Base-by-base conservation (phyloP, 2,797 vertebrate species). In the Rallus crepitans region DNA sequence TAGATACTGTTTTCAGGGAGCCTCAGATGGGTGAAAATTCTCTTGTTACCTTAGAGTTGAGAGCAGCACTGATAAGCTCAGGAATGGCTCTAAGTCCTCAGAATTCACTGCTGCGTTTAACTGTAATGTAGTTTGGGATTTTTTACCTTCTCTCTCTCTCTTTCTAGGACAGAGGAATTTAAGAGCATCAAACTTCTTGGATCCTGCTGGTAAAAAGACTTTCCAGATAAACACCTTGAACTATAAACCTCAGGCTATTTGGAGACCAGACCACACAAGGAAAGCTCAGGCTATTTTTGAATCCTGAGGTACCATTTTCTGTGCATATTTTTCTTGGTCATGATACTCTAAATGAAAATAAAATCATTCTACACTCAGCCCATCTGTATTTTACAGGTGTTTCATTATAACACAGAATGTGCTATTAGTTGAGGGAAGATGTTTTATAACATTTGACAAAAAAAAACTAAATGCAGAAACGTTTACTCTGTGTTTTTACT, bases 161-260 rank as follows among this genome's bases (percentile, higher is more conserved):
- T 70, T 45, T 55, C 59, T 79, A 61, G 63, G 48, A 82, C 28
- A 77, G 42, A 64, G 23, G 83, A 80, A 73, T 87, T 90, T 57
- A 89, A 91, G 27, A 84, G 31, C 48, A 96, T 93, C 75, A 93
- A 80, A 77, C 92, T 90, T 87, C 64, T 59, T 47, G 71, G 84
- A 78, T 82, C 61, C 68, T 91, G 37, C 33, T 89, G 69, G 79
- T 24, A 92, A 87, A 90, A 53, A 70, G 53, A 52, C 70, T 90
- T 92, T 80, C 61, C 50, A 85, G 37, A 89, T 15, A 92, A 73
- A 85, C 35, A 42, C 16, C 13, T 12, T 69, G 75, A 94, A 93
- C 23, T 64, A 50, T 48, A 90, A 92, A 92, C 19, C 37, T 82
- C 57, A 59, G 31, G 27, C 16, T 82, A 12, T 96, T 89, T 87